Evolutionary conservation across 2,888 invertebrate species (phyloP).

Genomic region (Dryococelus australis): DNA sequence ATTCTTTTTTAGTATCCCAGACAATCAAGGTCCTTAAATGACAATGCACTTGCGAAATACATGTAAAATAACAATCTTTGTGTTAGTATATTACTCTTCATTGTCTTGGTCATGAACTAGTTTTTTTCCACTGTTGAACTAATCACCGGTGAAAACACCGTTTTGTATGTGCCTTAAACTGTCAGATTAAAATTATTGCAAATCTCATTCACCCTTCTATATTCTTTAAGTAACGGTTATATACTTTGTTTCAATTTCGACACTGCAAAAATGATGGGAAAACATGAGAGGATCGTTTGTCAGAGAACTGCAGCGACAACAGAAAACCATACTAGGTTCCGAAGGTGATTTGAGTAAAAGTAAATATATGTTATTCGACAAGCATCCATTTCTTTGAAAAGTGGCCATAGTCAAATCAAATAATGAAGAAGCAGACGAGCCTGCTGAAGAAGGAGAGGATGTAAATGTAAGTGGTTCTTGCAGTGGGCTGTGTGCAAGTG

Average conservation of each 20-base stretch:
- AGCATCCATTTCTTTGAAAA: slow-evolving; percentile 47
- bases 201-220: too few relatives aligned
- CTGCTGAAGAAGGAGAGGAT: slow-evolving; percentile 38
- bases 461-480: slow-evolving; percentile 37
- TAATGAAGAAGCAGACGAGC: slow-evolving; percentile 29
- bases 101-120: too few relatives aligned
- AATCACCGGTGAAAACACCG: too few relatives aligned
- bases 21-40: slow-evolving; percentile 50
- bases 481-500: too few relatives aligned
- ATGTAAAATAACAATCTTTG: slow-evolving; percentile 35
- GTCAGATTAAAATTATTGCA: too few relatives aligned
- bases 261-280: slow-evolving; percentile 49
- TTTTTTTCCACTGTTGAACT: too few relatives aligned
- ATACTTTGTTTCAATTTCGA: slow-evolving; percentile 42
- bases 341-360: slow-evolving; percentile 46
- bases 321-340: slow-evolving; percentile 44
- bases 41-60: not conserved
- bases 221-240: too few relatives aligned
- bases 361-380: slow-evolving; percentile 49
- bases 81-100: too few relatives aligned
- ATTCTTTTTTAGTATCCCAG: slow-evolving; percentile 46
- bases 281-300: slow-evolving; percentile 47
- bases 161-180: too few relatives aligned
- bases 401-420: slow-evolving; percentile 43
- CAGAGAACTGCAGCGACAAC: slow-evolving; percentile 41